These are phyloP conservation scores for Pavo muticus DNA, from an alignment of 2,113 vertebrate species.

Conservation along the genomic window DNA sequence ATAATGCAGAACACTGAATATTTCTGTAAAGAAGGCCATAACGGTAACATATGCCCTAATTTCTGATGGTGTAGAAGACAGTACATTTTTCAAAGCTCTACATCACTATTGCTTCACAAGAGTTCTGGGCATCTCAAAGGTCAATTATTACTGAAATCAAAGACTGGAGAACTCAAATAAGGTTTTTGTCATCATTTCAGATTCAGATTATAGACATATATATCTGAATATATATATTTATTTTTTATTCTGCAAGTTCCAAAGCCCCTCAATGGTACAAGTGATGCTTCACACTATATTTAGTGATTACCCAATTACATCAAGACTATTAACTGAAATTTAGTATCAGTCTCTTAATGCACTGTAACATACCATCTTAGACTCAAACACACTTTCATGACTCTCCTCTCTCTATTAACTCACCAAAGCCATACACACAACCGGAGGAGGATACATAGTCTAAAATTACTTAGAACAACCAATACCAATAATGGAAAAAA, in stretches of 20 bases:
- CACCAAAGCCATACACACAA: not conserved
- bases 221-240: no score
- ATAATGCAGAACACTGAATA: not conserved
- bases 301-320: not conserved
- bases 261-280: not conserved
- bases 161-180: not conserved
- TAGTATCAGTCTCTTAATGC: not conserved
- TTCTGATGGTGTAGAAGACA: not conserved
- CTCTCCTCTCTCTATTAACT: not conserved
- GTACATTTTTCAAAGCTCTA: not conserved
- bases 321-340: not conserved
- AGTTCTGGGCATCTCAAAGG: not conserved
- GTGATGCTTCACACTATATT: not conserved
- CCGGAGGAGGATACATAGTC: not conserved
- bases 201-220: not conserved
- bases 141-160: not conserved
- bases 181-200: not conserved
- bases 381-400: not conserved
- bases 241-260: not conserved
- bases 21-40: not conserved
- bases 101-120: not conserved
- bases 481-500: not conserved
- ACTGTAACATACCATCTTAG: not conserved
- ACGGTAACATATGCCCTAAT: not conserved
- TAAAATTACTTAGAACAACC: not conserved